Conservation (phyloP, 2,797 vertebrate genomes). For the Micropoecilia bifurca region DNA sequence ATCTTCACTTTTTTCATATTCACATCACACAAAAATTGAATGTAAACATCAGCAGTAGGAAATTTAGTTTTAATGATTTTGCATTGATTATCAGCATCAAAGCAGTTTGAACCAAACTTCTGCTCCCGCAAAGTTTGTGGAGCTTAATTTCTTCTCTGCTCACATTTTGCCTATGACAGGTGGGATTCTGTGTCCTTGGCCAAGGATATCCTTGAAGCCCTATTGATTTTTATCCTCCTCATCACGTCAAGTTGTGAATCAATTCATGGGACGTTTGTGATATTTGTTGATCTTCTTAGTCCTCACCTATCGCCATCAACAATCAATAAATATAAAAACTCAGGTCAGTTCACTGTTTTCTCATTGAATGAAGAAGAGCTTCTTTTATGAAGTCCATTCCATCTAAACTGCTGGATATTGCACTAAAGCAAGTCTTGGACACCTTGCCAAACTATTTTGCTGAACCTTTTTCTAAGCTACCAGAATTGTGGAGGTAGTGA, state of each 20-base stretch:
- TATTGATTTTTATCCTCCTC: slow-evolving; percentile 27
- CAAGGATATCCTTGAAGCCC: slow-evolving; percentile 16
- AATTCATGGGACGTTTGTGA: slow-evolving; percentile 8
- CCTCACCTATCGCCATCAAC: slow-evolving; percentile 3
- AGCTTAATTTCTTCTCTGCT: slow-evolving; percentile 3
- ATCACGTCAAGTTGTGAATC: slow-evolving; percentile 12
- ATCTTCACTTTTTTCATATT: slow-evolving; percentile 8
- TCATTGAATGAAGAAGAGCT: neutral
- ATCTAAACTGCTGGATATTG: neutral
- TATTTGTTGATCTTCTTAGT: slow-evolving; percentile 6
- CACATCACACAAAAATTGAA: slow-evolving; percentile 11
- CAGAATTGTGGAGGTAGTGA: neutral
- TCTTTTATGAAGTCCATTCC: slow-evolving; percentile 1
- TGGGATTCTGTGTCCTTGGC: slow-evolving; percentile 10
- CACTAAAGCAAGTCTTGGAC: neutral
- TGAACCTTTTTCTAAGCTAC: neutral
- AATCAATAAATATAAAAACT: slow-evolving; percentile 13
- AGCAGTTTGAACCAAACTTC: slow-evolving; percentile 3
- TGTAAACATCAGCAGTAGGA: neutral
- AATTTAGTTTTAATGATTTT: slow-evolving; percentile 4
- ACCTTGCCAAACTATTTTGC: neutral
- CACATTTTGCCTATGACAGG: slow-evolving; percentile 16
- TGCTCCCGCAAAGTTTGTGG: neutral
- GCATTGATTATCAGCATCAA: neutral
- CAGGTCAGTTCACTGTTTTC: neutral